Percentiles rank a stretch among this genome's conserved stretches.
Evolutionary conservation across 2,888 invertebrate species (phyloP).

Genomic region (Biston stratarius): DNA sequence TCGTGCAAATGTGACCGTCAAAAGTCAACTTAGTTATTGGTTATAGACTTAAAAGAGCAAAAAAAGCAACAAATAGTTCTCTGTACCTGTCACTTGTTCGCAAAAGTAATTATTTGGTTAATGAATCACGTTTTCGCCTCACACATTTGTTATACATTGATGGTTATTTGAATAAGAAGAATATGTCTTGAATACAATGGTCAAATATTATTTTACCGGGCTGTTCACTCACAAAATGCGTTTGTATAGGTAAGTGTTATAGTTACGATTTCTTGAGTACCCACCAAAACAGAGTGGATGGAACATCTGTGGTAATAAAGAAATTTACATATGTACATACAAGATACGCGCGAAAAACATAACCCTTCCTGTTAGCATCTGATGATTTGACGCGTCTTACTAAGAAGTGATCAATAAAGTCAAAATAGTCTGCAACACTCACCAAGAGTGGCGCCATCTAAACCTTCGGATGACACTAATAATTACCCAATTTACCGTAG

Average conservation of each 20-base stretch:
- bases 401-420: too few species aligned
- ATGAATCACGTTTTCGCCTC: slow-evolving; percentile 4
- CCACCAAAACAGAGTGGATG: background rate
- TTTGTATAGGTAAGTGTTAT: background rate
- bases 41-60: background rate
- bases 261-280: background rate
- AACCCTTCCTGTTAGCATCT: too few species aligned
- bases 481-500: too few species aligned
- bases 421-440: too few species aligned
- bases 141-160: background rate
- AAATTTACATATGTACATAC: too few species aligned
- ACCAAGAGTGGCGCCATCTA: too few species aligned
- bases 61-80: background rate
- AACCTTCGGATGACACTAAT: too few species aligned
- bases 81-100: background rate
- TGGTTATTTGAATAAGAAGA: slow-evolving; percentile 8
- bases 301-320: too few species aligned
- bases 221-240: background rate
- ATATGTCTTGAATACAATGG: background rate
- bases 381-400: too few species aligned
- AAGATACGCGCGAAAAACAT: too few species aligned
- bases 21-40: background rate
- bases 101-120: background rate
- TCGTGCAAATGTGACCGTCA: background rate
- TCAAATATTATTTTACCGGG: slow-evolving; percentile 3